Evolutionary conservation across 2,888 invertebrate genomes (phyloP), one percentile per base, ranked within the genome.

Genomic region (Monochamus alternatus): DNA sequence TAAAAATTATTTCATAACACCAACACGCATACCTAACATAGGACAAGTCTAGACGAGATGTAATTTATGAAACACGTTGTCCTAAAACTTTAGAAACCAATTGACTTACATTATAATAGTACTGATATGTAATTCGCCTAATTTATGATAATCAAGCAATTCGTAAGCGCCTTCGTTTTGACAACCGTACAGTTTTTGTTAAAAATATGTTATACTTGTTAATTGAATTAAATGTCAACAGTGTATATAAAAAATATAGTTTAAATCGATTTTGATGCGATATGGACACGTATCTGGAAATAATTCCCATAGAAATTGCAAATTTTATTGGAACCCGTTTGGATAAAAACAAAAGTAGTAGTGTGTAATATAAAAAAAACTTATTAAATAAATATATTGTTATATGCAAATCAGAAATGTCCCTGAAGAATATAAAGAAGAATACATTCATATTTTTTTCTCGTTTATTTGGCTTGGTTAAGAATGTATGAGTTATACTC

Each of bases 131-230:
- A 30, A 30, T 47, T 64, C 47, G 30, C 22, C 22, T 47, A 64
- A 64, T 64, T 64, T 64, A 64, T 64, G 64, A 5, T n/a, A 64
- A 64, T 64, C 30, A 47, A 47, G 47, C 8, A 30, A 44, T 64
- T 64, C 22, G 47, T 64, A 64, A 64, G 44, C 22, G 22, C 47
- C 64, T 64, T 30, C 64, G 44, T 63, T 30, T 47, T 64, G 64
- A 64, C 47, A 38, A 64, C 64, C 64, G 30, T 22, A 64, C 9
- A 47, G 47, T 64, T 64, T 30, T 12, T 64, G 31, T n/a, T n/a
- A 22, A 64, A 64, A 47, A 44, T 64, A 47, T 64, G 47, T 47
- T n/a, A n/a, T 64, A 47, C 47, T 64, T 64, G 12, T 47, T 32
- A 4, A 44, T 63, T 5, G 31, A 22, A 44, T 63, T 63, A 44